Conservation (phyloP, 2,113 vertebrate species). For the Tauraco erythrolophus region DNA sequence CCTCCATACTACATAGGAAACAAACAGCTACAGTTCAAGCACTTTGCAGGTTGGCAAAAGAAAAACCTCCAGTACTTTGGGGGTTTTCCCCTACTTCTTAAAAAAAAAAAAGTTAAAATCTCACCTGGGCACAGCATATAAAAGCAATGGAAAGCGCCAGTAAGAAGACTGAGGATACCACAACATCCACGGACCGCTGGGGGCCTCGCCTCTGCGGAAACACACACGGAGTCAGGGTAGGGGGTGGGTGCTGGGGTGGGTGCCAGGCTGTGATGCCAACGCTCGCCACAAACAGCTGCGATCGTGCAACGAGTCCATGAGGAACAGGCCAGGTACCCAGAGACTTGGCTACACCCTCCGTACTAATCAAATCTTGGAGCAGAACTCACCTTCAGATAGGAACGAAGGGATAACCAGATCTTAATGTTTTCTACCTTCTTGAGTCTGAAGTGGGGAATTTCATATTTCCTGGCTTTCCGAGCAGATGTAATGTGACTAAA, state of each 20-base stretch:
- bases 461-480: conserved; percentile 95
- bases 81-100: background rate
- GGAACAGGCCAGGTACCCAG: fast-evolving
- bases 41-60: background rate
- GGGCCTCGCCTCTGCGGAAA: conserved; percentile 90
- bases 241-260: too few species aligned
- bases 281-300: background rate
- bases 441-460: conserved; percentile 97
- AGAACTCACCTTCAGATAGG: conserved; percentile 90
- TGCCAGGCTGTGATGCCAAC: background rate
- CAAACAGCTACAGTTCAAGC: background rate
- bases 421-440: conserved; percentile 99
- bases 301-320: fast-evolving
- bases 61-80: background rate
- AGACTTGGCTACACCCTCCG: background rate
- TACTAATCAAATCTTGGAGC: background rate
- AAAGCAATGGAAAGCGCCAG: conserved; percentile 94
- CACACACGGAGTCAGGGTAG: background rate
- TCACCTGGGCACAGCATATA: conserved; percentile 96
- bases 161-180: conserved; percentile 94
- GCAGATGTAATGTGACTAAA: conserved; percentile 98
- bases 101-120: background rate
- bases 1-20: background rate
- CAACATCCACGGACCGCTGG: conserved; percentile 96
- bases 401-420: conserved; percentile 97